A percentile compares a stretch with the other conserved stretches of the same genome.
These are phyloP conservation scores for Enchytraeus crypticus DNA, from an alignment of 2,888 invertebrate genomes.

Conservation along the genomic window DNA sequence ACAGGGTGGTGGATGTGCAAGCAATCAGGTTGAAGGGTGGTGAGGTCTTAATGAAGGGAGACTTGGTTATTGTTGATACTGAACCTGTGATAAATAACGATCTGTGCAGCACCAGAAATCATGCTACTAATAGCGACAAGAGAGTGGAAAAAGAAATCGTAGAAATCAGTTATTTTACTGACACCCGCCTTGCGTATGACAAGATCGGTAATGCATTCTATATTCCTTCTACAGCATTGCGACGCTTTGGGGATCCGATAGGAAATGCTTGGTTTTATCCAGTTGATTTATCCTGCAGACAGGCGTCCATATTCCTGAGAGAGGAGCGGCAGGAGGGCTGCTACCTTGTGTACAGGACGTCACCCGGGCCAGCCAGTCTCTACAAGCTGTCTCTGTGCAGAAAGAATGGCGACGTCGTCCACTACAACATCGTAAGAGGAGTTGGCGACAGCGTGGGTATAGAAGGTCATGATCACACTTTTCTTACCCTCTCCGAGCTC, in stretches of 20 bases:
- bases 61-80: too few relatives aligned
- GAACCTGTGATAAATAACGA: too few relatives aligned
- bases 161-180: not conserved
- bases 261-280: conserved; percentile 28
- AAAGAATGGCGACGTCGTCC: conserved; percentile 21
- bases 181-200: conserved; percentile 13
- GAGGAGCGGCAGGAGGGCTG: conserved; percentile 24
- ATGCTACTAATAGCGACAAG: too few relatives aligned
- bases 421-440: conserved; percentile 26
- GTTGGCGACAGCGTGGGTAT: conserved; percentile 24
- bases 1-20: too few relatives aligned
- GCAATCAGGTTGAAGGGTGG: too few relatives aligned
- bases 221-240: conserved; percentile 12
- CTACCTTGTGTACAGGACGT: conserved; percentile 24
- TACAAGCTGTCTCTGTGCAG: conserved; percentile 25
- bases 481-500: conserved; percentile 23
- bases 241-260: conserved; percentile 22
- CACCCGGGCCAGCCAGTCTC: not conserved
- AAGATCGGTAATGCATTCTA: conserved; percentile 22
- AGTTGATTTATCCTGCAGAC: conserved; percentile 19
- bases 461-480: conserved; percentile 24
- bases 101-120: too few relatives aligned
- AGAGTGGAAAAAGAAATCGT: too few relatives aligned
- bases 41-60: too few relatives aligned
- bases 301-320: conserved; percentile 27